Evolutionary conservation across 2,888 invertebrate species (phyloP).

Genomic region (Dryobotodes eremita): DNA sequence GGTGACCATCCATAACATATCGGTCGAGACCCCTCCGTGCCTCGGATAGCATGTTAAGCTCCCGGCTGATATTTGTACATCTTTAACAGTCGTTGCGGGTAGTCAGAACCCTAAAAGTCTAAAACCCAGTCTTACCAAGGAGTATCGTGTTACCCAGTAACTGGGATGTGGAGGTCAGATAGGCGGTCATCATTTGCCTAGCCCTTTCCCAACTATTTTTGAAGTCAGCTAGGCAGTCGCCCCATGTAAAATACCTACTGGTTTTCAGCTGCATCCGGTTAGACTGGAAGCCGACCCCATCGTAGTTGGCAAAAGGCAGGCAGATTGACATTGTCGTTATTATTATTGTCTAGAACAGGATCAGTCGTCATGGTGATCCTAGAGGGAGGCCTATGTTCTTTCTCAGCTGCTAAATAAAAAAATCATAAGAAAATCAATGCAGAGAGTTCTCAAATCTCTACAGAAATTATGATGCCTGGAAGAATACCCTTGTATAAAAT

Average conservation of each 20-base stretch:
- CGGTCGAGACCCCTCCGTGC: neutral
- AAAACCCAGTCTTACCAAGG: neutral
- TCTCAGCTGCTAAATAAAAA: neutral
- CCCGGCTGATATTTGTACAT: neutral
- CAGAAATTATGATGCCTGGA: constrained; percentile 2
- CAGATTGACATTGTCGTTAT: neutral
- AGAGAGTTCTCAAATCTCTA: neutral
- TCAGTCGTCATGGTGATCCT: no score
- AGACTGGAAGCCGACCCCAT: neutral
- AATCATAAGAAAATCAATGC: no score
- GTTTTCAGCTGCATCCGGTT: neutral
- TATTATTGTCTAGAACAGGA: neutral
- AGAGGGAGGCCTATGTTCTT: neutral
- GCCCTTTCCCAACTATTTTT: no score
- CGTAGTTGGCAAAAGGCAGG: neutral
- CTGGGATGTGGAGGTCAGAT: no score
- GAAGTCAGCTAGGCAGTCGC: neutral
- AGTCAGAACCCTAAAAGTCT: neutral
- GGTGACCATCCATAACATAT: neutral
- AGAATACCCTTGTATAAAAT: constrained; percentile 20
- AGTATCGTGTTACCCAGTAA: no score
- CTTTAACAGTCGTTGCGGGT: neutral
- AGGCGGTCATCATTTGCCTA: no score
- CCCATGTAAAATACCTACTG: neutral
- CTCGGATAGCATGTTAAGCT: neutral